Evolutionary conservation across 2,888 invertebrate genomes (phyloP).

Genomic region (Lasiommata megera): DNA sequence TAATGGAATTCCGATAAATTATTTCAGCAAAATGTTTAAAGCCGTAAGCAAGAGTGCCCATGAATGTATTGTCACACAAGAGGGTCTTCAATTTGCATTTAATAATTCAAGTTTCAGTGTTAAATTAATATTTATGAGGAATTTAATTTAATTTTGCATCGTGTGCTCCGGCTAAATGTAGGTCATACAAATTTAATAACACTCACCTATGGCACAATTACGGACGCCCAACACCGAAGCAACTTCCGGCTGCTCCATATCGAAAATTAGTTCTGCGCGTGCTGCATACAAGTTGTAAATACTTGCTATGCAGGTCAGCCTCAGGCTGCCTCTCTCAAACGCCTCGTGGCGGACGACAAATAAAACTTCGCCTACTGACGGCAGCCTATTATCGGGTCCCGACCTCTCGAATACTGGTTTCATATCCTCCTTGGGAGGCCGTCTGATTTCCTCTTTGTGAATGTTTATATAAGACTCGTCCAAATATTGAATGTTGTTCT

Average conservation of each 20-base stretch:
- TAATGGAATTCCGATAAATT: too few relatives aligned
- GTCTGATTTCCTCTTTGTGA: constrained; percentile 72
- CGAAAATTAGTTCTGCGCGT: constrained; percentile 83
- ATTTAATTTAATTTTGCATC: constrained; percentile 5
- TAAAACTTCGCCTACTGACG: constrained; percentile 76
- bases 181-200: constrained; percentile 27
- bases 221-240: constrained; percentile 88
- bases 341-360: constrained; percentile 83
- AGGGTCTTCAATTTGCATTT: constrained; percentile 5
- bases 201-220: constrained; percentile 81
- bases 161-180: constrained; percentile 1
- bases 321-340: constrained; percentile 84
- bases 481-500: constrained; percentile 69
- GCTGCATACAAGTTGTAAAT: constrained; percentile 85
- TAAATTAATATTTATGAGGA: constrained; percentile 4
- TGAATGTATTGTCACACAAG: constrained; percentile 1
- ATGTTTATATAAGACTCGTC: constrained; percentile 73
- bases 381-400: constrained; percentile 66
- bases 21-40: not conserved
- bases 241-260: constrained; percentile 88
- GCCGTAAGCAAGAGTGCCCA: not conserved
- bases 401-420: constrained; percentile 63
- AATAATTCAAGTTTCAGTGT: not conserved
- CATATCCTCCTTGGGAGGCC: constrained; percentile 61
- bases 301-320: constrained; percentile 84